Conservation (phyloP, 2,113 vertebrate species). For the Ceyx melanurus region DNA sequence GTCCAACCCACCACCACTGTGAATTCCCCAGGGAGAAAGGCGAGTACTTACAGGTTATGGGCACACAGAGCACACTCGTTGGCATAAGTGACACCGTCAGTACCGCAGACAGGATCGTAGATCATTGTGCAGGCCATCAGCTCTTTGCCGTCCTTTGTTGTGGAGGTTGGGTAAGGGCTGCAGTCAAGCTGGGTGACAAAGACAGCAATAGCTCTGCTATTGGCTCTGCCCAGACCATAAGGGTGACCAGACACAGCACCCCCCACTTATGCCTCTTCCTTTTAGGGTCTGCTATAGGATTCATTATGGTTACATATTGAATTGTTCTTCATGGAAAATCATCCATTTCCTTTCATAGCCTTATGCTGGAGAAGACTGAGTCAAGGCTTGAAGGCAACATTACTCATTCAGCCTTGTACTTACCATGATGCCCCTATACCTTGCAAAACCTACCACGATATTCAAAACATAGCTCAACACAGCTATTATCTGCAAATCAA, state of each 20-base stretch:
- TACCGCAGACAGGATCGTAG: background rate
- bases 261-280: background rate
- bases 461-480: background rate
- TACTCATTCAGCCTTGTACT: background rate
- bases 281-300: background rate
- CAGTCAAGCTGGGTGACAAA: conserved; percentile 38
- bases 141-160: rapidly evolving
- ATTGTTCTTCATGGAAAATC: background rate
- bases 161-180: background rate
- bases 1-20: background rate
- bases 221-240: background rate
- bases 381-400: background rate
- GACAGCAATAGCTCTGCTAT: background rate
- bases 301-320: background rate
- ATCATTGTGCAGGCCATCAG: conserved; percentile 22
- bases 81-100: conserved; percentile 19
- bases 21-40: background rate
- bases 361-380: background rate
- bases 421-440: background rate
- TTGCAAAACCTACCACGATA: background rate
- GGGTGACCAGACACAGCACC: background rate
- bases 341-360: background rate
- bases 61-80: conserved; percentile 32
- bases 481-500: conserved; percentile 6
- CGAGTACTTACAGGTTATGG: background rate